Conservation (phyloP, 2,797 vertebrate species). For the Malurus splendens region DNA sequence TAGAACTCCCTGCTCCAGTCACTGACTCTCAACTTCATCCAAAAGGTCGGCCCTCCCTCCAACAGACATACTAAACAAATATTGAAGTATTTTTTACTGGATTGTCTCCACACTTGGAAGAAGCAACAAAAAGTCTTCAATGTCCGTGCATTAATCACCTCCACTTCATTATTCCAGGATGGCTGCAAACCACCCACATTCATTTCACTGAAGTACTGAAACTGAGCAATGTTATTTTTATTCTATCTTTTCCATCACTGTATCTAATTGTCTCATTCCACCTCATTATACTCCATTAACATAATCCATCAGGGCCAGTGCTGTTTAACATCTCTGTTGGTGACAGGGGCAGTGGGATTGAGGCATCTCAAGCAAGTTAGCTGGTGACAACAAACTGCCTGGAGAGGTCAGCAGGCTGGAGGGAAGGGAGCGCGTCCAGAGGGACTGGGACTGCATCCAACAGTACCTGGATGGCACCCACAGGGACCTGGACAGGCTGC, state of each 20-base stretch:
- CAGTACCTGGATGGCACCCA: not conserved
- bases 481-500: not conserved
- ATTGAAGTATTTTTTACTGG: not conserved
- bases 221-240: not conserved
- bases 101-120: not conserved
- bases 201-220: not conserved
- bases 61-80: not conserved
- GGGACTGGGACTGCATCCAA: accelerated
- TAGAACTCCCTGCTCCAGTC: not conserved
- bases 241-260: not conserved
- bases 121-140: not conserved
- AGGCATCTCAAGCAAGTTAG: not conserved
- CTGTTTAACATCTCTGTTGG: not conserved
- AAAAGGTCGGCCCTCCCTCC: accelerated
- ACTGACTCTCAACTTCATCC: not conserved
- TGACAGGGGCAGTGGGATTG: not conserved
- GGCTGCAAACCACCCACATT: not conserved
- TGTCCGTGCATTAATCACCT: not conserved
- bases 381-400: not conserved
- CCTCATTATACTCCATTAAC: not conserved
- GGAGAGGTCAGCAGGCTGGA: not conserved
- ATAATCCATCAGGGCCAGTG: not conserved
- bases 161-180: not conserved
- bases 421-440: not conserved
- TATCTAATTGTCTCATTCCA: not conserved